Percentiles rank a stretch among this genome's conserved stretches.
These are phyloP conservation scores for Apis florea DNA, from an alignment of 1,140 invertebrate species.

Conservation along the genomic window DNA sequence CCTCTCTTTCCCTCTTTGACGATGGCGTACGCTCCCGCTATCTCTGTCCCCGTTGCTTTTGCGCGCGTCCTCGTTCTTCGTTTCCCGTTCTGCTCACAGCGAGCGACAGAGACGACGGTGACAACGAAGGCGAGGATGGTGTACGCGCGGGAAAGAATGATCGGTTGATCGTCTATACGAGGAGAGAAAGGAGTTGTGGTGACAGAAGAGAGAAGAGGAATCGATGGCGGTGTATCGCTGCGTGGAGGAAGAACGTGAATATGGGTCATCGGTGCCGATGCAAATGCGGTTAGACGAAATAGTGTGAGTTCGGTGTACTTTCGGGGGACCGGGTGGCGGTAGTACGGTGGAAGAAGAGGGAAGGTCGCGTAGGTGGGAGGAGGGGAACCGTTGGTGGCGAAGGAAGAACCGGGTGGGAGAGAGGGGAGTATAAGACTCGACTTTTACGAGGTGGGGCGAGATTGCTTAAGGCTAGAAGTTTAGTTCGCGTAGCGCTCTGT, in stretches of 20 bases:
- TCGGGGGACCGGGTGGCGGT: constrained; percentile 37
- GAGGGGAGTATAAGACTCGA: constrained; percentile 43
- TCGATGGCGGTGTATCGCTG: constrained; percentile 1
- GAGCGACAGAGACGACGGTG: neutral
- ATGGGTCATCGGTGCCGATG: constrained; percentile 76
- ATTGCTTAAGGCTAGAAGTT: constrained; percentile 64
- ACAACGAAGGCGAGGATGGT: neutral
- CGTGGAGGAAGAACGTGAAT: constrained; percentile 67
- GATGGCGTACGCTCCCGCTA: neutral
- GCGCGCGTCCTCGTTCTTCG: neutral
- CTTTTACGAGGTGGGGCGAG: constrained; percentile 50
- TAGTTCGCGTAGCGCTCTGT: constrained; percentile 47
- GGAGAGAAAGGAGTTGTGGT: neutral
- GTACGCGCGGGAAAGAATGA: constrained; percentile 32
- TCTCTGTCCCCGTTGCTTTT: neutral
- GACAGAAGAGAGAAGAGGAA: neutral
- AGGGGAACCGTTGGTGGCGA: constrained; percentile 11
- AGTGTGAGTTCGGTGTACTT: constrained; percentile 49
- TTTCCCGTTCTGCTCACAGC: neutral
- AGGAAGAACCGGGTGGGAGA: neutral
- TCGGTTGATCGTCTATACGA: constrained; percentile 20
- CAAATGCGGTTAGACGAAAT: constrained; percentile 72
- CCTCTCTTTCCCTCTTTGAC: constrained; percentile 3
- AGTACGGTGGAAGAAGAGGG: constrained; percentile 40
- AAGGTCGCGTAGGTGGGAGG: constrained; percentile 33